A percentile compares a stretch with the other conserved stretches of the same genome.
Conservation (phyloP, 2,888 invertebrate species). For the Dusona sp. region DNA sequence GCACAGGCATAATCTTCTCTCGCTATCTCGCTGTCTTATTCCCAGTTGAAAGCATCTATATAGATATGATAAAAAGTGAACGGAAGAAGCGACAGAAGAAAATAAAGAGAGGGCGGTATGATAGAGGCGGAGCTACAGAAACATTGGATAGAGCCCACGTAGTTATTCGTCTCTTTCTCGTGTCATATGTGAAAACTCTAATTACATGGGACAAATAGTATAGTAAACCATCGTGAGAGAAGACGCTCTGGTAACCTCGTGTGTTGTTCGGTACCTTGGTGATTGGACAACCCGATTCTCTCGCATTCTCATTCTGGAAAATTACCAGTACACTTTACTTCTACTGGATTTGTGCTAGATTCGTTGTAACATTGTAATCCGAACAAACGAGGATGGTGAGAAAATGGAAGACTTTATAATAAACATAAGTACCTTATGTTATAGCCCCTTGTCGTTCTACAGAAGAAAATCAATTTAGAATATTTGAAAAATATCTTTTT, state of each 20-base stretch:
- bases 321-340: constrained; percentile 1
- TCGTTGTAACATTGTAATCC: neutral
- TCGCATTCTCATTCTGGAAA: neutral
- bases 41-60: neutral
- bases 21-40: constrained; percentile 17
- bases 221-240: constrained; percentile 70
- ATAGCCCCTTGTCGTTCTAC: too few relatives aligned
- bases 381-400: neutral
- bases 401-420: neutral
- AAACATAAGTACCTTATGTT: neutral
- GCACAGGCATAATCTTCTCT: constrained; percentile 67
- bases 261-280: constrained; percentile 49
- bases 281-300: neutral
- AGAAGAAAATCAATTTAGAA: neutral
- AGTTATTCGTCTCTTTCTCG: constrained; percentile 46
- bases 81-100: constrained; percentile 38
- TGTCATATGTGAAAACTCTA: constrained; percentile 69
- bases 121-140: constrained; percentile 52
- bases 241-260: constrained; percentile 59
- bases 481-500: neutral
- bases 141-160: constrained; percentile 43
- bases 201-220: constrained; percentile 68
- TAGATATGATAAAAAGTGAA: constrained; percentile 40
- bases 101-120: constrained; percentile 8
- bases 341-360: neutral